Base-by-base conservation (phyloP, 2,888 invertebrate genomes). In the Mythimna loreyi region DNA sequence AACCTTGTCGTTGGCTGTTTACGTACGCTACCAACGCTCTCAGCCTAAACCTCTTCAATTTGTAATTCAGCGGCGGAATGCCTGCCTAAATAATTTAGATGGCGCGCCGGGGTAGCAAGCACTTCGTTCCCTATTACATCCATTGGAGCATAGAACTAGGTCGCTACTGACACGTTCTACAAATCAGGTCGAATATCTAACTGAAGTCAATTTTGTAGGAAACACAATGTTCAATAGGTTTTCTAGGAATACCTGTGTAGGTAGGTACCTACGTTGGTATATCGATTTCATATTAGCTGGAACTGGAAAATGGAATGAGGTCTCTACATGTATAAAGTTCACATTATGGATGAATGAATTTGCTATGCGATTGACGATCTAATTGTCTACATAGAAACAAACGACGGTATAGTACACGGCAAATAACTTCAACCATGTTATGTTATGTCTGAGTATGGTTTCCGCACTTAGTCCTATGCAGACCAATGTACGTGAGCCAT, bases 41-140 rank as follows among this genome's bases (percentile, higher is more conserved):
- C 40, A 40, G 19, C 62, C 43, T 55, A 43, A 68, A 52, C 67
- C 72, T 36, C 64, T 56, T 72, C 65, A 71, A 75, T 75, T 80
- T 70, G 67, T 71, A 70, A 70, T 61, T 62, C 62, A 11, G 55
- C 52, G 62, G 60, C 45, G 75, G 75, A 79, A 75, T 78, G 77
- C 75, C 65, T 61, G 23, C 23, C 63, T 79, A 79, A 75, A 78
- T 78, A 61, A 78, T 78, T 79, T 75, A 78, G 63, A 66, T 59
- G 58, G 70, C 19, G 61, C 55, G 19, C 67, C 58, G 49, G 33
- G 57, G 59, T 43, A 75, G 56, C 79, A 60, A 75, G 56, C 79
- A 63, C 62, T 77, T 70, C 49, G 65, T 63, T 68, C 53, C 69
- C 49, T 52, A 36, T 52, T 66, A 64, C 36, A 64, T 70, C 59